These are phyloP conservation scores for Brachionus angularis DNA, from an alignment of 1,140 invertebrate genomes.

Conservation along the genomic window DNA sequence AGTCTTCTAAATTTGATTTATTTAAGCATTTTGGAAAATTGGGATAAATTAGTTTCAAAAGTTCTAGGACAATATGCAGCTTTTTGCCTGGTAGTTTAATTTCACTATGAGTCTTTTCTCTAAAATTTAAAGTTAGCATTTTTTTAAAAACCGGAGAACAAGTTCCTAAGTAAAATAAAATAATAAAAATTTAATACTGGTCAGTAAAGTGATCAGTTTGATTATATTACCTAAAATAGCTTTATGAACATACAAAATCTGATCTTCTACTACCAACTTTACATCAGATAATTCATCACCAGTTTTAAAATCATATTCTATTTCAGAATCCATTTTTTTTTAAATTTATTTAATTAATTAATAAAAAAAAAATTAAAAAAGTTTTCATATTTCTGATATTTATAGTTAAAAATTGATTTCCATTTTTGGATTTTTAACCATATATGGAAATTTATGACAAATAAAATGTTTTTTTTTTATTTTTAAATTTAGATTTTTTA, in stretches of 20 bases:
- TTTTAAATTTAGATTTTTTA: too few species aligned
- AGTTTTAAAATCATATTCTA: constrained; percentile 12
- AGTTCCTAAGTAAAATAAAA: constrained; percentile 7
- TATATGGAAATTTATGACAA: too few species aligned
- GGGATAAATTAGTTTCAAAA: constrained; percentile 14
- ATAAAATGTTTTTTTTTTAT: too few species aligned
- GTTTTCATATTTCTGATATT: constrained; percentile 6
- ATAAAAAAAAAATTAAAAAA: constrained; percentile 7
- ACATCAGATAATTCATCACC: constrained; percentile 29
- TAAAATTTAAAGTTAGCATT: constrained; percentile 2
- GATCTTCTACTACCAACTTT: constrained; percentile 5
- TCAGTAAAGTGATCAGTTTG: neutral
- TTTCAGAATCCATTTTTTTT: neutral
- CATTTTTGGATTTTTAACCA: constrained; percentile 3
- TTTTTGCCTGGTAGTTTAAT: constrained; percentile 14
- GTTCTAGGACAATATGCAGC: neutral
- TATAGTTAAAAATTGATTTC: neutral
- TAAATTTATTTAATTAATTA: too few species aligned
- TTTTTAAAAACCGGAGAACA: constrained; percentile 28
- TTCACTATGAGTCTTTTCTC: neutral
- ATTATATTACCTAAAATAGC: constrained; percentile 26
- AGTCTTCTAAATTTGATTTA: neutral
- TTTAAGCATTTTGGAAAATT: neutral
- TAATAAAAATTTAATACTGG: neutral
- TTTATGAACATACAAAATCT: neutral